Evolutionary conservation across 1,140 invertebrate species (phyloP).

Genomic region (Cheumatopsyche charites): DNA sequence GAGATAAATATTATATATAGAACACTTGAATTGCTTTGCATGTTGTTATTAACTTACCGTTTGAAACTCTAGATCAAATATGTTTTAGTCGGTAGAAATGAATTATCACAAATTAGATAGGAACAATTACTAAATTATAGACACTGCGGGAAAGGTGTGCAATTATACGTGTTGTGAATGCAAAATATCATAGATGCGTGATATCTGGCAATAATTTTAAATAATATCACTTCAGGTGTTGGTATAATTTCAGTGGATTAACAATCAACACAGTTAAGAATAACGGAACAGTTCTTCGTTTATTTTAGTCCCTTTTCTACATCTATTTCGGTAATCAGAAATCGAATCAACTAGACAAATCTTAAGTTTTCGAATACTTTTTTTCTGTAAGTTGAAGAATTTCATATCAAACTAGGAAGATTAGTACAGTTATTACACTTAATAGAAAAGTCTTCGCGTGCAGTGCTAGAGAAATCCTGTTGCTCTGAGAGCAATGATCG

Average conservation of each 20-base stretch:
- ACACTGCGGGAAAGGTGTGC: not conserved
- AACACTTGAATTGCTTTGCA: too few relatives aligned
- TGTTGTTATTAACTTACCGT: too few relatives aligned
- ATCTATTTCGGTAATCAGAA: too few relatives aligned
- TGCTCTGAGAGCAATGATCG: slow-evolving; percentile 33
- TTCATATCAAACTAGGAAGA: slow-evolving; percentile 16
- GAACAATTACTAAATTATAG: not conserved
- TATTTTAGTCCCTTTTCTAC: too few relatives aligned
- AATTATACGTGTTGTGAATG: slow-evolving; percentile 9
- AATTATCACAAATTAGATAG: too few relatives aligned
- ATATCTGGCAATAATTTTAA: slow-evolving; percentile 1
- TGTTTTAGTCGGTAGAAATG: too few relatives aligned
- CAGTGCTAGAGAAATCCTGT: slow-evolving; percentile 30
- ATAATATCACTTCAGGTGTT: slow-evolving; percentile 15
- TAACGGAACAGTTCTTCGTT: too few relatives aligned
- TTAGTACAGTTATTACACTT: slow-evolving; percentile 29
- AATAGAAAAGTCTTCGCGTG: slow-evolving; percentile 33
- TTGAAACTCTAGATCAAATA: too few relatives aligned
- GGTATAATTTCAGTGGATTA: not conserved
- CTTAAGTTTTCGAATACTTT: slow-evolving; percentile 1
- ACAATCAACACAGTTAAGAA: too few relatives aligned
- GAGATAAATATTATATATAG: too few relatives aligned
- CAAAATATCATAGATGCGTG: slow-evolving; percentile 4
- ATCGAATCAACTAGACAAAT: too few relatives aligned
- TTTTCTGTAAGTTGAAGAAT: not conserved